Percentiles rank a stretch among this genome's conserved stretches.
phyloP scores from a whole-genome alignment of 2,797 vertebrate species.

The Taeniopygia guttata region DNA sequence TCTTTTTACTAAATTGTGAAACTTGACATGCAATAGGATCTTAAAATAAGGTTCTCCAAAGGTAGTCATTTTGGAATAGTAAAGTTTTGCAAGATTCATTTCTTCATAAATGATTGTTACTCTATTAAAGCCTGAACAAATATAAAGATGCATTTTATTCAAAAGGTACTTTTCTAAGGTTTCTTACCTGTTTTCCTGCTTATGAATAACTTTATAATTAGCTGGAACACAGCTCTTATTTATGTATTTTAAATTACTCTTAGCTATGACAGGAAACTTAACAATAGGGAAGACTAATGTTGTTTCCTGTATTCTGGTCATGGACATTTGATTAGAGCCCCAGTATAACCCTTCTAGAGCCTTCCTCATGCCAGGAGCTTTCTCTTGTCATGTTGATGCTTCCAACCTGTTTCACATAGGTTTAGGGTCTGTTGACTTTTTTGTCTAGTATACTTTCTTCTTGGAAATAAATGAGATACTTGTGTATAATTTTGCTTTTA shows the following conservation, averaged over 20 bases:
- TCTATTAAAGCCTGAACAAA: background rate
- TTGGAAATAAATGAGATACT: slow-evolving; percentile 50
- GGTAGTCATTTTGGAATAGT: background rate
- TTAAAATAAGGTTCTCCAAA: background rate
- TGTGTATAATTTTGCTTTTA: slow-evolving; percentile 11
- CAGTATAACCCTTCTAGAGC: background rate
- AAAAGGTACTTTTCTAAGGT: background rate
- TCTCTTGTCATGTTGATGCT: background rate
- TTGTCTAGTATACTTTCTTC: background rate
- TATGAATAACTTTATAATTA: background rate
- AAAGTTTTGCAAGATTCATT: background rate
- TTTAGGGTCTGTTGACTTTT: background rate
- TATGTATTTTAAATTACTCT: background rate
- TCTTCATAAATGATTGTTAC: background rate
- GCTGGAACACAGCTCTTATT: background rate
- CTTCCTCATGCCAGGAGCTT: background rate
- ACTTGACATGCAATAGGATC: background rate
- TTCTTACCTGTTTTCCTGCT: background rate
- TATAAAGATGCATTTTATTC: background rate
- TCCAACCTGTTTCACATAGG: background rate
- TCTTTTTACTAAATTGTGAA: background rate
- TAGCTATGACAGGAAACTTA: background rate
- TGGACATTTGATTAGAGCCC: background rate
- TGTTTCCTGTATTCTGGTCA: slow-evolving; percentile 15
- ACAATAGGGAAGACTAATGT: background rate